Evolutionary conservation across 2,113 vertebrate species (phyloP).

Genomic region (Ophthalmotilapia sp.): DNA sequence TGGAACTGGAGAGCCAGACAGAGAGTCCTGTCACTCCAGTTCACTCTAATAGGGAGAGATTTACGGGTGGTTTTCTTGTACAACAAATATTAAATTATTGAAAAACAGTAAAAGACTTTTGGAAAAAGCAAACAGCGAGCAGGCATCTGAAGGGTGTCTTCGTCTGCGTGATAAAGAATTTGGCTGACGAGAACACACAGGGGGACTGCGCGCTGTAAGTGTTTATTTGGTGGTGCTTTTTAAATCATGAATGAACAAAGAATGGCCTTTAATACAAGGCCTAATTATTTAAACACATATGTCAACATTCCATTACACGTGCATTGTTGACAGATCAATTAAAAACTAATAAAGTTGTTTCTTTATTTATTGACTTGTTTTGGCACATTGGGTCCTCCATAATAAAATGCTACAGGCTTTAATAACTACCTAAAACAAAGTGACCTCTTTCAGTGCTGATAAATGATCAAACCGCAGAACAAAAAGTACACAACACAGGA

Average conservation of each 20-base stretch:
- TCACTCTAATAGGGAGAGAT: accelerated
- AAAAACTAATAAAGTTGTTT: not conserved
- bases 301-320: not conserved
- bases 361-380: not conserved
- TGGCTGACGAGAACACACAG: not conserved
- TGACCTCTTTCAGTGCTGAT: not conserved
- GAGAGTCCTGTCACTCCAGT: accelerated
- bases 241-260: not conserved
- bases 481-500: not conserved
- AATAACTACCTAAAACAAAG: not conserved
- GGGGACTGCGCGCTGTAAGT: not conserved
- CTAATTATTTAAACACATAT: not conserved
- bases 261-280: accelerated
- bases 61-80: accelerated
- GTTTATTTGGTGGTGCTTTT: not conserved
- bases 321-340: not conserved
- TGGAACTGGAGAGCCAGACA: too few species aligned
- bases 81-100: not conserved
- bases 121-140: not conserved
- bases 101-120: not conserved
- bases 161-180: not conserved
- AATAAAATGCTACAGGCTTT: not conserved
- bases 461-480: not conserved
- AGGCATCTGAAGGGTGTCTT: not conserved
- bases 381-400: not conserved